Evolutionary conservation across 2,113 vertebrate species (phyloP).

Genomic region (Parus major): DNA sequence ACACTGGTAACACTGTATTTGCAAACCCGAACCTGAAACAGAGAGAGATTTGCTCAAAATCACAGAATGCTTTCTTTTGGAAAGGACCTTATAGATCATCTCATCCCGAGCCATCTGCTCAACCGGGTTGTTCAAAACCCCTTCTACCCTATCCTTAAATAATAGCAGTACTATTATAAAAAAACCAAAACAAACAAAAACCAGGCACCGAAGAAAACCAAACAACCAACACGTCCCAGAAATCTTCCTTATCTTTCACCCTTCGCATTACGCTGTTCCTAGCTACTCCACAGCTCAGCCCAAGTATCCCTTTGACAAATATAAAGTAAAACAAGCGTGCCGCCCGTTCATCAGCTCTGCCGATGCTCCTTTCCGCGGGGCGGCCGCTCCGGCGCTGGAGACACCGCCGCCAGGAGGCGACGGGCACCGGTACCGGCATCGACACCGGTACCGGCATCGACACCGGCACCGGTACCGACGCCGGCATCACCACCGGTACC

Average conservation of each 20-base stretch:
- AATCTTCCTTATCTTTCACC: too few relatives aligned
- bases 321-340: accelerated
- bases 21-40: constrained; percentile 81
- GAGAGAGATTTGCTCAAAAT: neutral
- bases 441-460: accelerated
- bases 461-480: neutral
- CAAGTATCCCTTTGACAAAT: neutral
- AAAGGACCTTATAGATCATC: neutral
- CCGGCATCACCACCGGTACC: neutral
- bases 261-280: accelerated
- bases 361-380: neutral
- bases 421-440: neutral
- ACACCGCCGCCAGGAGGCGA: constrained; percentile 41
- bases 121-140: neutral
- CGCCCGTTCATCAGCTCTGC: accelerated
- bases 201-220: neutral
- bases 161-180: neutral
- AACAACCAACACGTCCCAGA: neutral
- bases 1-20: constrained; percentile 99
- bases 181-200: neutral
- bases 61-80: neutral
- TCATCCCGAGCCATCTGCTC: neutral
- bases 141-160: neutral
- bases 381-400: neutral
- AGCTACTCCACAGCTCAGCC: neutral